These are phyloP conservation scores for Brachionus rubens DNA, from an alignment of 1,140 invertebrate genomes.

Conservation along the genomic window DNA sequence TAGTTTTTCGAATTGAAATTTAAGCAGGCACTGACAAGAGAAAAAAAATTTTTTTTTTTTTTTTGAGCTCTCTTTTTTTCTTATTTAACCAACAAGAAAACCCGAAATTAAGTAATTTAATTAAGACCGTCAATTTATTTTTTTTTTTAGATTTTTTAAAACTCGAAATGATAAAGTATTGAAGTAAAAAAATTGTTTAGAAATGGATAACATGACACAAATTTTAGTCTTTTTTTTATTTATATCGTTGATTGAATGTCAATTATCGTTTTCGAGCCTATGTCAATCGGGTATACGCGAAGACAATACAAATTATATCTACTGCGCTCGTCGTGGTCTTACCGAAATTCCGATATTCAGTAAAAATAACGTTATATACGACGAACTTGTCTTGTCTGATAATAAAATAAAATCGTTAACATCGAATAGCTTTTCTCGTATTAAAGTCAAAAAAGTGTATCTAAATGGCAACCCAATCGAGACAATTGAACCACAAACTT, in stretches of 20 bases:
- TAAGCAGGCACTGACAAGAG: conserved; percentile 23
- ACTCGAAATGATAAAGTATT: conserved; percentile 4
- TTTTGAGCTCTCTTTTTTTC: neutral
- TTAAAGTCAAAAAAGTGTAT: conserved; percentile 44
- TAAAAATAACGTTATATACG: conserved; percentile 34
- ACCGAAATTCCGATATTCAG: conserved; percentile 26
- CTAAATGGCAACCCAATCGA: conserved; percentile 24
- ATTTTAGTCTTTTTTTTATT: conserved; percentile 1
- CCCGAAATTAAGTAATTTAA: no score
- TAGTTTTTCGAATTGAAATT: conserved; percentile 30
- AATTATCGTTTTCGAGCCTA: conserved; percentile 16
- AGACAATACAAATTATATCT: conserved; percentile 45
- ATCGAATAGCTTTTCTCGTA: conserved; percentile 4
- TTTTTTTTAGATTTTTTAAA: no score
- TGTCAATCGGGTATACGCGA: conserved; percentile 36
- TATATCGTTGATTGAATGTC: neutral
- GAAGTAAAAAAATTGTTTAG: neutral
- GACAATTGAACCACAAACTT: conserved; percentile 12
- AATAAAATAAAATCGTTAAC: conserved; percentile 24
- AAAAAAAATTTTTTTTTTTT: conserved; percentile 14
- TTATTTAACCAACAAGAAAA: no score
- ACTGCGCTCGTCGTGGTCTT: conserved; percentile 34
- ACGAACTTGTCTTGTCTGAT: conserved; percentile 46
- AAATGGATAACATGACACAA: conserved; percentile 9
- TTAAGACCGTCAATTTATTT: no score